phyloP scores from a whole-genome alignment of 2,888 invertebrate species.

The Andrena haemorrhoa region DNA sequence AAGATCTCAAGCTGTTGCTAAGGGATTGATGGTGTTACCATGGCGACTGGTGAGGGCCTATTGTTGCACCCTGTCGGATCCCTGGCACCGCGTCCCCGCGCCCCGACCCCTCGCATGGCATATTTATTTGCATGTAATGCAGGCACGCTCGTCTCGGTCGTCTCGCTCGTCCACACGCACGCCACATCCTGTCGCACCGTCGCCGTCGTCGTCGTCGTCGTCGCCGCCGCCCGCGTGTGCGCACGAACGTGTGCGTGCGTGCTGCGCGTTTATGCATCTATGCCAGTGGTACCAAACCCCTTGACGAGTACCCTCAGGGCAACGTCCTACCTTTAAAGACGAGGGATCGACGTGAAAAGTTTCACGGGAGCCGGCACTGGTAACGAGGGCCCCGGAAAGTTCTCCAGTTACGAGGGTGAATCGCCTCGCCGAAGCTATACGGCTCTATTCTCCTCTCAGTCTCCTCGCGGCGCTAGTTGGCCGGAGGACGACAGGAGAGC shows the following conservation, averaged over 20 bases:
- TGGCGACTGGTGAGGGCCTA: conserved; percentile 83
- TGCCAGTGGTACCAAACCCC: conserved; percentile 84
- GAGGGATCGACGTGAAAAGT: conserved; percentile 70
- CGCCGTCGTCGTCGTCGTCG: conserved; percentile 32
- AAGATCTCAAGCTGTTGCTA: conserved; percentile 85
- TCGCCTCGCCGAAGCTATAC: conserved; percentile 21
- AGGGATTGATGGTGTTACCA: conserved; percentile 85
- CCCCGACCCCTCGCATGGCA: conserved; percentile 76
- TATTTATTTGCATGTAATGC: conserved; percentile 83
- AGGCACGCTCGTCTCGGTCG: conserved; percentile 74
- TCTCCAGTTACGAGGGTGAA: conserved; percentile 43
- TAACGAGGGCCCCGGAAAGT: conserved; percentile 10
- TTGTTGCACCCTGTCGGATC: conserved; percentile 83
- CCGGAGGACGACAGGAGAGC: conserved; percentile 1
- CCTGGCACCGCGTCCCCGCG: conserved; percentile 61
- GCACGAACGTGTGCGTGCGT: conserved; percentile 46
- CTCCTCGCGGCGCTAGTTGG: background rate
- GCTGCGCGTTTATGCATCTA: conserved; percentile 81
- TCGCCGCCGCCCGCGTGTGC: conserved; percentile 24
- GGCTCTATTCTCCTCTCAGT: conserved; percentile 26
- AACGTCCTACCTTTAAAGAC: conserved; percentile 84
- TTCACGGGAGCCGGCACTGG: conserved; percentile 44
- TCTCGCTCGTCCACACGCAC: conserved; percentile 72
- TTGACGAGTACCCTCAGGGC: conserved; percentile 77
- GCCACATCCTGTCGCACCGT: conserved; percentile 47